phyloP scores from a whole-genome alignment of 2,888 invertebrate genomes.

The Agonopterix heracliana region DNA sequence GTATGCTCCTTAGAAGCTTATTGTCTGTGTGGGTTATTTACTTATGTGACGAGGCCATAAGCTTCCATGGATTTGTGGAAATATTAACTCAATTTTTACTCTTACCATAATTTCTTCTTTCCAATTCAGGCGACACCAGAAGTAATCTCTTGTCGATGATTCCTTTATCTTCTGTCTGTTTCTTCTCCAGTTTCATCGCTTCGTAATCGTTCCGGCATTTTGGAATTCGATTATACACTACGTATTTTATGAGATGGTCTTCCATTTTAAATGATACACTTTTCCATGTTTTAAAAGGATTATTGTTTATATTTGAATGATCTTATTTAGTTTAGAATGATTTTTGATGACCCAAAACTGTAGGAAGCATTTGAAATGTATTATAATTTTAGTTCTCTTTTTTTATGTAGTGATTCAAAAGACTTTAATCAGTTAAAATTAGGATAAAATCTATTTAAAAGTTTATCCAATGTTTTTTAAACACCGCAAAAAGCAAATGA shows the following conservation, averaged over 20 bases:
- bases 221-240: constrained; percentile 64
- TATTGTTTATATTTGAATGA: not conserved
- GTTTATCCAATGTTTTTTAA: too few species aligned
- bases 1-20: too few species aligned
- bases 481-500: too few species aligned
- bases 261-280: constrained; percentile 26
- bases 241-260: constrained; percentile 54
- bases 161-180: constrained; percentile 33
- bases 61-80: too few species aligned
- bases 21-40: too few species aligned
- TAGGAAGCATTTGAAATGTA: too few species aligned
- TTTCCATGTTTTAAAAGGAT: too few species aligned
- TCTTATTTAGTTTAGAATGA: not conserved
- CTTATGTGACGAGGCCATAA: too few species aligned
- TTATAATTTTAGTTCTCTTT: too few species aligned
- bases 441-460: too few species aligned
- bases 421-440: too few species aligned
- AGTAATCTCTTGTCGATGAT: constrained; percentile 47
- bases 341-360: not conserved
- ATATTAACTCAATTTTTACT: not conserved
- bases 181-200: constrained; percentile 41
- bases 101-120: constrained; percentile 51
- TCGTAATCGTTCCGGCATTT: constrained; percentile 50
- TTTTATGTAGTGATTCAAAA: too few species aligned
- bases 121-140: constrained; percentile 53